Evolutionary conservation across 2,888 invertebrate species (phyloP).

Genomic region (Eutolmus rufibarbis): DNA sequence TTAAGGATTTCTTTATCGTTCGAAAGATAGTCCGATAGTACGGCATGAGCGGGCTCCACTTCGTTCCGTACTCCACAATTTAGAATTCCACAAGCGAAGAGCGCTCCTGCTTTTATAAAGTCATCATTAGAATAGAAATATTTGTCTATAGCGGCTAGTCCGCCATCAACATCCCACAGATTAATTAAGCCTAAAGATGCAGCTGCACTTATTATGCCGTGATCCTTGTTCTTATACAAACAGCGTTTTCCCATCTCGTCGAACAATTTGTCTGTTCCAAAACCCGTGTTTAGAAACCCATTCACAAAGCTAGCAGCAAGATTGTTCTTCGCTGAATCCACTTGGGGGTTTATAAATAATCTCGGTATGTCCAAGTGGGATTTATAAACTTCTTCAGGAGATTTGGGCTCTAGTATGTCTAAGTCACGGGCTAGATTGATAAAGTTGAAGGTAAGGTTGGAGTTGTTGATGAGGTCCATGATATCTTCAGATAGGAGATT

Average conservation of each 20-base stretch:
- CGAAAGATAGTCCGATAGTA: slow-evolving; percentile 87
- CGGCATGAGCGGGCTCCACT: slow-evolving; percentile 91
- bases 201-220: slow-evolving; percentile 91
- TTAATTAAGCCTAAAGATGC: slow-evolving; percentile 92
- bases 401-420: slow-evolving; percentile 95
- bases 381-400: slow-evolving; percentile 96
- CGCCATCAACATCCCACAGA: slow-evolving; percentile 95
- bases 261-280: slow-evolving; percentile 89
- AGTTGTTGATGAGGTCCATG: slow-evolving; percentile 85
- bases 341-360: slow-evolving; percentile 70
- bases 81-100: slow-evolving; percentile 91
- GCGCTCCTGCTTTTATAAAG: slow-evolving; percentile 91
- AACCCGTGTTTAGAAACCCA: slow-evolving; percentile 94
- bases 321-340: slow-evolving; percentile 91
- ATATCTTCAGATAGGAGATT: slow-evolving; percentile 77
- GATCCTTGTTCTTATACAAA: slow-evolving; percentile 94
- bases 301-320: slow-evolving; percentile 94
- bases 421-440: slow-evolving; percentile 88
- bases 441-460: slow-evolving; percentile 86
- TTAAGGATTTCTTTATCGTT: slow-evolving; percentile 78
- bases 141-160: slow-evolving; percentile 92
- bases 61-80: slow-evolving; percentile 93
- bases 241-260: slow-evolving; percentile 77
- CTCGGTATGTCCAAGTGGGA: slow-evolving; percentile 85
- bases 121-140: slow-evolving; percentile 89